Base-by-base conservation (phyloP, 2,888 invertebrate species). In the Scaptomyza caliginosa region DNA sequence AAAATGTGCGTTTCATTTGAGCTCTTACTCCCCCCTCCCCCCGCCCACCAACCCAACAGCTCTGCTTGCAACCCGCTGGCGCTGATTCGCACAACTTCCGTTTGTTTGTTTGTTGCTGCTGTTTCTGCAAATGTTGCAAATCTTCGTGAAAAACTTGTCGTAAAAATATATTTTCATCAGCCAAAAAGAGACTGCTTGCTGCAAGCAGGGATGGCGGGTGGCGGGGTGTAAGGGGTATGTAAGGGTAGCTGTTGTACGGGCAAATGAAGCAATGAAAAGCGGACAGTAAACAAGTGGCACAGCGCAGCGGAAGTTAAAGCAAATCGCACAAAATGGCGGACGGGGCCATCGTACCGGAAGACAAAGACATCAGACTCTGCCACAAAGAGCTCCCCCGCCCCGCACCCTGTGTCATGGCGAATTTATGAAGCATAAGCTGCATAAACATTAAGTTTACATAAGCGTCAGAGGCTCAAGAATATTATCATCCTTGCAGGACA, bases 361-460 rank as follows among this genome's bases (percentile, higher is more conserved):
- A 64, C 86, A 71, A 76, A 76, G 76, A 56, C 67, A 63, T 50
- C 74, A 63, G 72, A 59, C 39, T 36, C 32, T 28, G 0, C 28
- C 43, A 24, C 11, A n/a, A 19, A 21, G 42, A 40, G 11, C 26
- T 3, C n/a, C 23, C 21, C 3, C 26, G 4, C 10, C 2, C 1
- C 23, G 3, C 24, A 17, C 17, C 26, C n/a, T 32, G n/a, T 24
- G 42, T 42, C 34, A 13, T n/a, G 49, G 62, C 51, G 65, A 83
- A 82, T 87, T 83, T 87, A 83, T 83, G 85, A 85, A 87, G 87
- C 82, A 85, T 83, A 87, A 83, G 80, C 86, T 87, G 87, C 76
- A 83, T 83, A 81, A 83, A 87, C 85, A 83, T 83, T 83, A 82
- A 87, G 82, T 81, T 83, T 87, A 83, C 82, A 85, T 78, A 83